phyloP scores from a whole-genome alignment of 2,113 vertebrate genomes.

The Brienomyrus longianalis region DNA sequence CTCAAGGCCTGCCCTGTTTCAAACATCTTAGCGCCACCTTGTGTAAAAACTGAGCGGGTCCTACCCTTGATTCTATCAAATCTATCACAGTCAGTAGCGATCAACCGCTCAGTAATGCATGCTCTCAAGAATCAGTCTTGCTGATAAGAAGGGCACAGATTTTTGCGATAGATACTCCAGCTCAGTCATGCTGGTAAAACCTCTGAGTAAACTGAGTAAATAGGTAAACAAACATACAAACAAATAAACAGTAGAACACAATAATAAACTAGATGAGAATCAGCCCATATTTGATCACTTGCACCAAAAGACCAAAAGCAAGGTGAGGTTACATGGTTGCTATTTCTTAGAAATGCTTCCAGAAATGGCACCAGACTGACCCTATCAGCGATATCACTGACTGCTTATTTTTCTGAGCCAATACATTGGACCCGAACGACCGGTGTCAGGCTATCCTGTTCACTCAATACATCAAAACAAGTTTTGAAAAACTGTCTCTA shows the following conservation, averaged over 20 bases:
- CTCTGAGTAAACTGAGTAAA: neutral
- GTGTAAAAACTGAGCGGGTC: neutral
- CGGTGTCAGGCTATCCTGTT: neutral
- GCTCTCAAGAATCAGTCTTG: neutral
- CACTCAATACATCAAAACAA: neutral
- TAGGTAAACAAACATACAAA: neutral
- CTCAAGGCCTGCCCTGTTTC: neutral
- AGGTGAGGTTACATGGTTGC: neutral
- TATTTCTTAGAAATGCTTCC: neutral
- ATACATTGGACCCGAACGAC: neutral
- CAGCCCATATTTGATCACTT: neutral
- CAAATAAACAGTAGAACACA: neutral
- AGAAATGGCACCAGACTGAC: neutral
- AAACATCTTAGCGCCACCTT: constrained; percentile 11
- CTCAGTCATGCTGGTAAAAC: neutral
- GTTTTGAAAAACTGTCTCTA: neutral
- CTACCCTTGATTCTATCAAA: neutral
- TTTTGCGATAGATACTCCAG: neutral
- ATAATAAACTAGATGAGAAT: neutral
- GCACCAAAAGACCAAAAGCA: neutral
- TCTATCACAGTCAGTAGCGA: neutral
- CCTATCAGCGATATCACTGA: neutral
- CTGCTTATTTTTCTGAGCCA: neutral
- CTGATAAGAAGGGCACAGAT: neutral
- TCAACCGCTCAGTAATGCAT: neutral